Conservation (phyloP, 2,797 vertebrate genomes). For the Dicrostonyx torquatus region DNA sequence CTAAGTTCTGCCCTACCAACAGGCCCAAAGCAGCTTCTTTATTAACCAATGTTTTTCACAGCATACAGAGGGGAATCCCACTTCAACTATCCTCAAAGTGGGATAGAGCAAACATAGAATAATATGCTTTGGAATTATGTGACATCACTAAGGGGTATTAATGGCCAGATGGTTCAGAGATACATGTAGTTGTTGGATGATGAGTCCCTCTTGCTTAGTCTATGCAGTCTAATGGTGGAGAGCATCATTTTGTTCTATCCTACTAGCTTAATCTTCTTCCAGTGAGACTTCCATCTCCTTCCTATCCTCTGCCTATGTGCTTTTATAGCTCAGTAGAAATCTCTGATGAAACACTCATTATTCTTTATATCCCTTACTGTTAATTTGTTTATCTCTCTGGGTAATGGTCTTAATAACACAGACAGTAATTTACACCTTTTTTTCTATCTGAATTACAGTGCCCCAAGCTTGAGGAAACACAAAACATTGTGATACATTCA, state of each 20-base stretch:
- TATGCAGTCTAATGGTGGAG: background rate
- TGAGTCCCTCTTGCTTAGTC: background rate
- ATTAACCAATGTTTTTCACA: too few species aligned
- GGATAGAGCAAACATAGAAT: background rate
- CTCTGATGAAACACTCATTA: background rate
- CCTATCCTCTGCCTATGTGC: too few species aligned
- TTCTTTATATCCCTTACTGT: background rate
- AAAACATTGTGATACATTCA: background rate
- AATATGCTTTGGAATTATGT: background rate
- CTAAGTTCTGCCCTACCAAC: too few species aligned
- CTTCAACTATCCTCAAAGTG: background rate
- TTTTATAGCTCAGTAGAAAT: background rate
- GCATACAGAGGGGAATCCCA: too few species aligned
- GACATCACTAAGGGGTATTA: background rate
- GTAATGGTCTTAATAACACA: background rate
- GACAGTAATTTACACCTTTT: background rate
- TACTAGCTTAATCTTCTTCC: background rate
- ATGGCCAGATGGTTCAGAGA: background rate
- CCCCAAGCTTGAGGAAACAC: background rate
- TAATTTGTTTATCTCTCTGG: background rate
- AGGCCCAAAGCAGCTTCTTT: too few species aligned
- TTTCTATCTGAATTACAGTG: background rate
- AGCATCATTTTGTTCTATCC: background rate
- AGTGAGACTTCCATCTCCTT: background rate
- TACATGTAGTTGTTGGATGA: background rate